These are phyloP conservation scores for Mirza zaza DNA, from an alignment of 2,113 vertebrate species.

Conservation along the genomic window DNA sequence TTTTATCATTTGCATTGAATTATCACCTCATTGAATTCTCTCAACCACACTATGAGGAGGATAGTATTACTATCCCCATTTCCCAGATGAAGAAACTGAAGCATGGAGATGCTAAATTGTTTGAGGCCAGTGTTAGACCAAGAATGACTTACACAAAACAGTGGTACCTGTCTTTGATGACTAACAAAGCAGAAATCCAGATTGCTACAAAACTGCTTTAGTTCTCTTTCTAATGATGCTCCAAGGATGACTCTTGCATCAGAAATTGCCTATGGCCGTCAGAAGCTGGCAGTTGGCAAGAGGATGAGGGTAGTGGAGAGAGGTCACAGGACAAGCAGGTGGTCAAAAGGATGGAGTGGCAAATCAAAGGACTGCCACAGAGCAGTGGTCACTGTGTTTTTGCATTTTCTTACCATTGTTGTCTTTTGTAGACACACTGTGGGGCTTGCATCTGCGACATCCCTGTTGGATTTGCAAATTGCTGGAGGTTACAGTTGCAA, in stretches of 20 bases:
- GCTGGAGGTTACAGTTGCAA: not conserved
- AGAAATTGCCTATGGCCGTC: not conserved
- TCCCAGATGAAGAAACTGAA: not conserved
- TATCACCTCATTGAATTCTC: not conserved
- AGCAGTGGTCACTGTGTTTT: not conserved
- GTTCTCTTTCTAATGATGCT: not conserved
- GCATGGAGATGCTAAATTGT: not conserved
- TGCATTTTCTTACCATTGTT: not conserved
- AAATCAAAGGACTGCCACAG: not conserved
- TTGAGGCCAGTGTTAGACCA: not conserved
- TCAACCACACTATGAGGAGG: not conserved
- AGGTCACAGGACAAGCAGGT: not conserved
- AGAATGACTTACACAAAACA: not conserved
- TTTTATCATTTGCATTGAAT: not conserved
- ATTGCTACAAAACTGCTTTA: not conserved
- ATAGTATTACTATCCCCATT: not conserved
- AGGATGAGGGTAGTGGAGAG: too few species aligned
- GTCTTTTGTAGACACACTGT: not conserved
- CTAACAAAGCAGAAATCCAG: not conserved
- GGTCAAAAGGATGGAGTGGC: not conserved
- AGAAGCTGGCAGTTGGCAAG: not conserved
- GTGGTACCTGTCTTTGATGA: not conserved
- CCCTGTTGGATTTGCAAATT: not conserved
- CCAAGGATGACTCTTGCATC: not conserved
- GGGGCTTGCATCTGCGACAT: not conserved